Percentiles rank a stretch among this genome's conserved stretches.
phyloP scores from a whole-genome alignment of 2,797 vertebrate species.

The Anguilla marmorata region DNA sequence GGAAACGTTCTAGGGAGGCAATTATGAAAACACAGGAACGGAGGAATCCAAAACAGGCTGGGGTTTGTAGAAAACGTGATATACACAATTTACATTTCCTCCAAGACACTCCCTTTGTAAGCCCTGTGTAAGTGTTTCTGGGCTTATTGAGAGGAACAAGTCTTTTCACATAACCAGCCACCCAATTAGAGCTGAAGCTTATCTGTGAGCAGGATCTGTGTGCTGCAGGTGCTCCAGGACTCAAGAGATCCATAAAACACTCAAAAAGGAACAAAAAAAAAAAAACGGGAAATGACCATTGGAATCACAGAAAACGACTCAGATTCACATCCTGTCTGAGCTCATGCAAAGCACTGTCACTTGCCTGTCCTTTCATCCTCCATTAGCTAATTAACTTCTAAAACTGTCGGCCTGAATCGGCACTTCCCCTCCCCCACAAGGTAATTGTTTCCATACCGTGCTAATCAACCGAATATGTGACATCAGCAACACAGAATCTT shows the following conservation, averaged over 20 bases:
- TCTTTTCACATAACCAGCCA: neutral
- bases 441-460: slow-evolving; percentile 70
- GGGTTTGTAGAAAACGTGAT: neutral
- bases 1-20: neutral
- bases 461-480: slow-evolving; percentile 72
- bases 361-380: slow-evolving; percentile 67
- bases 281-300: neutral
- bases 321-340: slow-evolving; percentile 45
- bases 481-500: slow-evolving; percentile 57
- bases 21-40: neutral
- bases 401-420: slow-evolving; percentile 66
- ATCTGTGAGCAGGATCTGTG: neutral
- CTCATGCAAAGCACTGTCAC: slow-evolving; percentile 59
- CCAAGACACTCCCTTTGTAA: neutral
- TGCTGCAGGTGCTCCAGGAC: neutral
- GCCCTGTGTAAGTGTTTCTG: slow-evolving; percentile 3
- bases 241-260: neutral
- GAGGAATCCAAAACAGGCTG: neutral
- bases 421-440: slow-evolving; percentile 52
- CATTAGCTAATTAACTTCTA: slow-evolving; percentile 75
- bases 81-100: slow-evolving; percentile 1
- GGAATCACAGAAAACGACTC: slow-evolving; percentile 12
- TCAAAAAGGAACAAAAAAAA: neutral
- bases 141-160: slow-evolving; percentile 7
- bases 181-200: neutral